phyloP scores from a whole-genome alignment of 2,888 invertebrate species.

The Hydriomena furcata region DNA sequence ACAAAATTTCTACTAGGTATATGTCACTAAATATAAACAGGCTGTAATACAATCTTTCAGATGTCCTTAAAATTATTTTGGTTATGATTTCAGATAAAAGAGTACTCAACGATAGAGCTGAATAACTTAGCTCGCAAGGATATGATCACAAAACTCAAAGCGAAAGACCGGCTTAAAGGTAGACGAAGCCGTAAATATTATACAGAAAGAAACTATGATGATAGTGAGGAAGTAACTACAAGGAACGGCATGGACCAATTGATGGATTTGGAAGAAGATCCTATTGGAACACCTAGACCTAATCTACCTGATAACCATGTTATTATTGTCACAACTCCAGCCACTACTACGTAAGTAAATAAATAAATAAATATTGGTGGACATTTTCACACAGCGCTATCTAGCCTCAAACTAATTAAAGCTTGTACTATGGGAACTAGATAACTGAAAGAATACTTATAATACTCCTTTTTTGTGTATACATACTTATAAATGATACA shows the following conservation, averaged over 20 bases:
- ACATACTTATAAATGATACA: too few relatives aligned
- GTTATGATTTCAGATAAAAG: conserved; percentile 56
- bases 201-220: conserved; percentile 30
- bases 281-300: conserved; percentile 62
- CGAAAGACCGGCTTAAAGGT: conserved; percentile 55
- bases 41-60: too few relatives aligned
- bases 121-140: conserved; percentile 68
- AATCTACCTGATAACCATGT: conserved; percentile 64
- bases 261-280: conserved; percentile 70
- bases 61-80: too few relatives aligned
- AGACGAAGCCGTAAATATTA: conserved; percentile 33
- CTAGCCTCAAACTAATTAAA: too few relatives aligned
- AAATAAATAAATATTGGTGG: too few relatives aligned
- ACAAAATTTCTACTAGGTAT: too few relatives aligned
- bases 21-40: too few relatives aligned
- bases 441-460: too few relatives aligned
- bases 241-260: conserved; percentile 55
- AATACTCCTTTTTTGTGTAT: too few relatives aligned
- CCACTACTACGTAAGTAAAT: conserved; percentile 35
- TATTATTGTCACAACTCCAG: conserved; percentile 57
- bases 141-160: conserved; percentile 49
- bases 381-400: too few relatives aligned
- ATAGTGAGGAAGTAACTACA: conserved; percentile 41
- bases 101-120: conserved; percentile 71
- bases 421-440: too few relatives aligned